Evolutionary conservation across 2,797 vertebrate species (phyloP).

Genomic region (Sebastes diploproa): DNA sequence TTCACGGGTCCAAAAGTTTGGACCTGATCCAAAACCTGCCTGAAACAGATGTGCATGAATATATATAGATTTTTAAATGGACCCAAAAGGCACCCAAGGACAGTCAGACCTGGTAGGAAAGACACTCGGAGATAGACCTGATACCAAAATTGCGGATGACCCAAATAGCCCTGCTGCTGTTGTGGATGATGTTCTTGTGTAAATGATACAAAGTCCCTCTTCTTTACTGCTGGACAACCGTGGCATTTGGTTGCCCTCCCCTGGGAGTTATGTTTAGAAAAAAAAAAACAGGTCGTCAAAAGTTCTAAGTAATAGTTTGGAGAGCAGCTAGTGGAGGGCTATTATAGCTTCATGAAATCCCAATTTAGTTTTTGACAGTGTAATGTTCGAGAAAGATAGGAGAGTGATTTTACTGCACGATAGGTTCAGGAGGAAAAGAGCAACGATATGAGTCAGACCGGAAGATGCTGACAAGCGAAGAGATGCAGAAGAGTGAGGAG

Average conservation of each 20-base stretch:
- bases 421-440: constrained; percentile 9
- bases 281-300: neutral
- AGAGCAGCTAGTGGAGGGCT: neutral
- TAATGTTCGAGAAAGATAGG: constrained; percentile 20
- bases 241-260: neutral
- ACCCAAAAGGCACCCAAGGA: neutral
- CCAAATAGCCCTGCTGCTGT: neutral
- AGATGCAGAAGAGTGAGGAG: constrained; percentile 12
- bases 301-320: constrained; percentile 2
- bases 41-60: neutral
- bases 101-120: neutral
- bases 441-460: neutral
- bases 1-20: neutral
- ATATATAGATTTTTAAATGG: neutral
- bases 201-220: neutral
- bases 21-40: neutral
- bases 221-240: neutral
- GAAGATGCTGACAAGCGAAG: neutral
- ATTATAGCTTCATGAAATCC: constrained; percentile 34
- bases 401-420: constrained; percentile 18
- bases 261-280: neutral
- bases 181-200: neutral
- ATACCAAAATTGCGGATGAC: neutral
- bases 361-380: constrained; percentile 34
- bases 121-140: neutral